phyloP scores from a whole-genome alignment of 2,888 invertebrate genomes.

The Lepidonotus clava region DNA sequence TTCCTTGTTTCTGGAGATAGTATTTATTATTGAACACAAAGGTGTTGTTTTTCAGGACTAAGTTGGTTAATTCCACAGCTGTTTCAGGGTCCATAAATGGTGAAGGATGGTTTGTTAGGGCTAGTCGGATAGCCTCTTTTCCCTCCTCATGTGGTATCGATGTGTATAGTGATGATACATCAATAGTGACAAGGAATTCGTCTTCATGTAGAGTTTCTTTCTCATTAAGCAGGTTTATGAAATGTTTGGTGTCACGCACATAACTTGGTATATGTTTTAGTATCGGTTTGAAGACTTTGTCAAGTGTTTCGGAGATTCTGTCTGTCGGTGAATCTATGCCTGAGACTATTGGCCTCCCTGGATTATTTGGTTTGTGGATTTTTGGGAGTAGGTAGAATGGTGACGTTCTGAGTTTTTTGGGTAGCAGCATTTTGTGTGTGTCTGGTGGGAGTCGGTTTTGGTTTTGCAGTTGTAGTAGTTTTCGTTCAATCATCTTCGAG shows the following conservation, averaged over 20 bases:
- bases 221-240: slow-evolving; percentile 35
- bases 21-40: background rate
- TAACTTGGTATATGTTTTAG: background rate
- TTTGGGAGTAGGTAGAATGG: slow-evolving; percentile 36
- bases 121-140: background rate
- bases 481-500: background rate
- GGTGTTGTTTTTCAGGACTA: background rate
- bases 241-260: slow-evolving; percentile 24
- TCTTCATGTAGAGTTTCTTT: background rate
- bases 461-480: background rate
- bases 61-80: background rate
- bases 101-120: background rate
- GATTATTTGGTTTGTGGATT: background rate
- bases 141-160: slow-evolving; percentile 34
- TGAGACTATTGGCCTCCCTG: slow-evolving; percentile 23
- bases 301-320: background rate
- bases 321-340: slow-evolving; percentile 29
- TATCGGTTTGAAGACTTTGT: background rate
- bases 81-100: background rate
- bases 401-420: background rate
- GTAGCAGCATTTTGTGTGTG: background rate
- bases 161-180: slow-evolving; percentile 11
- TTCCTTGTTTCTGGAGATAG: background rate
- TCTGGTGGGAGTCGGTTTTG: background rate
- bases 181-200: slow-evolving; percentile 33